Base-by-base conservation (phyloP, 2,888 invertebrate genomes). In the Cerastis rubricosa region DNA sequence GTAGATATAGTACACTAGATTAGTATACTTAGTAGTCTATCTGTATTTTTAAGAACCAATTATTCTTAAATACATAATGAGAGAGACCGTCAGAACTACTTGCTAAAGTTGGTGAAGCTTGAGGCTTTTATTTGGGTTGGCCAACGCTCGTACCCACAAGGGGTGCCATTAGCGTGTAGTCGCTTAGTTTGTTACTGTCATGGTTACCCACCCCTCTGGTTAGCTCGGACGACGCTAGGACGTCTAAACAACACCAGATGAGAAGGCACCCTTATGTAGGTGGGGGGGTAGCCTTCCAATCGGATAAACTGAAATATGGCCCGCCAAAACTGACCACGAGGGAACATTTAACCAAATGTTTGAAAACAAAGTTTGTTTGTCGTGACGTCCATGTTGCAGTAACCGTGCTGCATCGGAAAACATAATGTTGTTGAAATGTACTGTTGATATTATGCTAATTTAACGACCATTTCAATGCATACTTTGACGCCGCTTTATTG, bases 351-450 rank as follows among this genome's bases (percentile, higher is more conserved):
- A n/a, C 43, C 29, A 29, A 11, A 71, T 81, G 73, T 81, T 81
- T 81, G 65, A 49, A 70, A 69, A 66, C 80, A 69, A 63, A 64
- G 17, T 76, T 45, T 71, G 71, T 54, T 71, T 77, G 76, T 57
- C 70, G 12, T 77, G 65, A 73, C 65, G 72, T 81, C 54, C 43
- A 65, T 59, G 71, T 77, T 68, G 77, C 45, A 54, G 43, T 68
- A 65, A 59, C 35, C 11, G 35, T 49, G 14, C 29, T 29, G 47
- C 69, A 40, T 72, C 51, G 65, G 47, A 22, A 71, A 72, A 72
- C 81, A 64, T 69, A 25, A 70, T 80, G 69, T 69, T 72, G 81
- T 81, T 81, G 71, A 71, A 68, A 51, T 68, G 68, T 47, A 59
- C 40, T 80, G 76, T 80, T 80, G 81, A 71, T 71, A 40, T 65